Percentiles rank a stretch among this genome's conserved stretches.
phyloP scores from a whole-genome alignment of 2,888 invertebrate genomes.

The Hirudinaria manillensis region DNA sequence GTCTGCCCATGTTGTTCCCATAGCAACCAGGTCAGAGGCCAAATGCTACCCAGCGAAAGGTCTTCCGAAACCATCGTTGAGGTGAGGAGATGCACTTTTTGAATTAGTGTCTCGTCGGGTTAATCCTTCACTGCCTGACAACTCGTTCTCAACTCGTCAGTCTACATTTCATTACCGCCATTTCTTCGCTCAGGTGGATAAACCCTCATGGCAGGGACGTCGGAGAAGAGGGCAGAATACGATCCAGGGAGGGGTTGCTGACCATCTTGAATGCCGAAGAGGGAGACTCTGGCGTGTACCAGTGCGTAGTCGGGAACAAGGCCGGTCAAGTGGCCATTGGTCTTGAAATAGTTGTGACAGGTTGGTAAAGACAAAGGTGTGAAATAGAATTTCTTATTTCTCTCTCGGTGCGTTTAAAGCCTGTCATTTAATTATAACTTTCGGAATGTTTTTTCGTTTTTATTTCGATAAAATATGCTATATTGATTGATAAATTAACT shows the following conservation, averaged over 20 bases:
- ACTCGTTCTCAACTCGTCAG: no score
- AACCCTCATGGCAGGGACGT: neutral
- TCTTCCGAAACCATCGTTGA: conserved; percentile 5
- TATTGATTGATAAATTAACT: neutral
- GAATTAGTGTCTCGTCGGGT: conserved; percentile 4
- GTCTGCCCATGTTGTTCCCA: conserved; percentile 13
- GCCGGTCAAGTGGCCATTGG: neutral
- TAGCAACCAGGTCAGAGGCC: conserved; percentile 2
- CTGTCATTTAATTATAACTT: neutral
- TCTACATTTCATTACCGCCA: neutral
- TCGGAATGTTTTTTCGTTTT: neutral
- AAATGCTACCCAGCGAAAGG: conserved; percentile 14
- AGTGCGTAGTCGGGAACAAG: conserved; percentile 19
- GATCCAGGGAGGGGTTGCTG: neutral
- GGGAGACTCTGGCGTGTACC: conserved; percentile 13
- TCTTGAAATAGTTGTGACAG: conserved; percentile 18
- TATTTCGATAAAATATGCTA: neutral
- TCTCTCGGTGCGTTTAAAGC: neutral
- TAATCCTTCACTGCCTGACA: no score
- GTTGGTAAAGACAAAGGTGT: neutral
- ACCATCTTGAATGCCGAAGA: conserved; percentile 7
- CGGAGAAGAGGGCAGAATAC: neutral
- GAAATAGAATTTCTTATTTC: neutral
- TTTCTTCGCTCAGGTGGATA: neutral
- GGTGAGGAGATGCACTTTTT: neutral